Evolutionary conservation across 2,888 invertebrate species (phyloP).

Genomic region (Tuberolachnus salignus): DNA sequence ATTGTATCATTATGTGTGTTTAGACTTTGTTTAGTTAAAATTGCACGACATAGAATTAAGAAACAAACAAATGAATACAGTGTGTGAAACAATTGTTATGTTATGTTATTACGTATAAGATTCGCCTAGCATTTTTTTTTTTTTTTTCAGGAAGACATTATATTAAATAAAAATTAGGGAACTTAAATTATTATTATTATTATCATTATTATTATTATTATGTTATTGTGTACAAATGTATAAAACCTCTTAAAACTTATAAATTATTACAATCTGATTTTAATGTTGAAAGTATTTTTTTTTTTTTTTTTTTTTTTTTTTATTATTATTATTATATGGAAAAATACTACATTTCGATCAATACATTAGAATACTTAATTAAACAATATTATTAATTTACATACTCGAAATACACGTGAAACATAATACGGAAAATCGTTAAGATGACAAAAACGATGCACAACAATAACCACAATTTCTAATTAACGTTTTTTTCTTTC

Average conservation of each 20-base stretch:
- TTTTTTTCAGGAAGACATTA: conserved; percentile 30
- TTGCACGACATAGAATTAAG: conserved; percentile 14
- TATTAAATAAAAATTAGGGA: conserved; percentile 5
- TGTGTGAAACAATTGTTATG: neutral
- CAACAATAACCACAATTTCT: conserved; percentile 10
- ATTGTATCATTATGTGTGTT: conserved; percentile 1
- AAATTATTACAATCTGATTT: conserved; percentile 32
- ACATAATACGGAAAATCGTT: neutral
- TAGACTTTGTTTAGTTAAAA: conserved; percentile 8
- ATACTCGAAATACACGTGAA: conserved; percentile 11
- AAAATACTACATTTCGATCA: conserved; percentile 13
- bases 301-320: too few relatives aligned
- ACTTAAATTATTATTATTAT: neutral
- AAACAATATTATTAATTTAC: conserved; percentile 30
- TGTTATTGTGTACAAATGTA: neutral
- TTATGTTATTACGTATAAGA: neutral
- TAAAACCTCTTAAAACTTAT: conserved; percentile 3
- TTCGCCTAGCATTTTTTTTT: neutral
- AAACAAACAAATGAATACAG: conserved; percentile 7
- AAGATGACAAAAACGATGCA: conserved; percentile 12
- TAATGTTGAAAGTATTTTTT: neutral
- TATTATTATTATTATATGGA: conserved; percentile 27
- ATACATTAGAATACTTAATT: neutral
- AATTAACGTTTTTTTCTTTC: conserved; percentile 19
- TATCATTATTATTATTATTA: neutral